A percentile compares a stretch with the other conserved stretches of the same genome.
Evolutionary conservation across 2,113 vertebrate species (phyloP).

Genomic region (Probosciger aterrimus): DNA sequence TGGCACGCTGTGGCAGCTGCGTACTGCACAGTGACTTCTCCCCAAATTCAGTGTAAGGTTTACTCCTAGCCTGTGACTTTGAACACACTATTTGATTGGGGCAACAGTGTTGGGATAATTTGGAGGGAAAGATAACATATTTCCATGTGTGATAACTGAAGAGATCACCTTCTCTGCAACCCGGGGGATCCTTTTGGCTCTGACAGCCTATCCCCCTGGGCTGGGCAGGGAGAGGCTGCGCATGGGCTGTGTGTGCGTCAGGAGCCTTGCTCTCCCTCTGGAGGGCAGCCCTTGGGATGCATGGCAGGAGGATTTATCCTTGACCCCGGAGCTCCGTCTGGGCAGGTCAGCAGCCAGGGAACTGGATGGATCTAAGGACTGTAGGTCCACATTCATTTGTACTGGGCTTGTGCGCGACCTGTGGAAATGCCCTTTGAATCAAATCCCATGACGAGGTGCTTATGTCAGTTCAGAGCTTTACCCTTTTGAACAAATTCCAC

Average conservation of each 20-base stretch:
- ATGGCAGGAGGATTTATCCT: not conserved
- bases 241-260: not conserved
- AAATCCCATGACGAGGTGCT: not conserved
- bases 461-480: not conserved
- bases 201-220: not conserved
- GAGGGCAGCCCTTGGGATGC: not conserved
- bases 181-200: not conserved
- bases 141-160: not conserved
- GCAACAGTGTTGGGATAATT: not conserved
- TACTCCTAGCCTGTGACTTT: not conserved
- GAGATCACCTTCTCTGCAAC: not conserved
- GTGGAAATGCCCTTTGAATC: not conserved
- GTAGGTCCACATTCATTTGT: not conserved
- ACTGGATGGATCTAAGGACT: fast-evolving
- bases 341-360: not conserved
- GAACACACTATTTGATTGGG: not conserved
- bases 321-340: not conserved
- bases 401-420: fast-evolving
- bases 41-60: not conserved
- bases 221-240: not conserved
- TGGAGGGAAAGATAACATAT: not conserved
- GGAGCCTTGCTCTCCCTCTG: not conserved
- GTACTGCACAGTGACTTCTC: not conserved
- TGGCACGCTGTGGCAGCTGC: not conserved
- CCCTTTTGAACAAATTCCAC: not conserved